Percentiles rank a stretch among this genome's conserved stretches.
These are phyloP conservation scores for Drosophila hamatofila DNA, from an alignment of 2,888 invertebrate species.

Conservation along the genomic window DNA sequence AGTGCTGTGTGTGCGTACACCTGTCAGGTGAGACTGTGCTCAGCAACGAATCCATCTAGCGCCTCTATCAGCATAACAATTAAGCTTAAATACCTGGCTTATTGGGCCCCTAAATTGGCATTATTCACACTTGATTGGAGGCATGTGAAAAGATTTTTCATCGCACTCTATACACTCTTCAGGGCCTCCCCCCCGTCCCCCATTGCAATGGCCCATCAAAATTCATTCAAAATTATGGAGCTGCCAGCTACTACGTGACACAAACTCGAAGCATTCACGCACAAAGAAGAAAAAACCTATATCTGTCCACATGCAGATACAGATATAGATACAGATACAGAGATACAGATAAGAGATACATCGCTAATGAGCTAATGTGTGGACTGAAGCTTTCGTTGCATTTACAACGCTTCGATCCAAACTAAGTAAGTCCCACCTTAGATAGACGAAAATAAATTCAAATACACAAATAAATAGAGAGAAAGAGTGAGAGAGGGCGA, in stretches of 20 bases:
- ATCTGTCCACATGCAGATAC: constrained; percentile 15
- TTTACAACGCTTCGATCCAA: constrained; percentile 35
- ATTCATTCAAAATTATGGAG: constrained; percentile 68
- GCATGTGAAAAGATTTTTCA: constrained; percentile 66
- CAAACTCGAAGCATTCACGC: constrained; percentile 33
- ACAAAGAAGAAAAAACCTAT: constrained; percentile 8
- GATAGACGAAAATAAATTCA: constrained; percentile 63
- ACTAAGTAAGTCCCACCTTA: constrained; percentile 50
- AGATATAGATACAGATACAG: constrained; percentile 20
- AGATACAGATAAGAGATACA: constrained; percentile 15
- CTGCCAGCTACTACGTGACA: constrained; percentile 62
- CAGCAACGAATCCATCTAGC: constrained; percentile 73
- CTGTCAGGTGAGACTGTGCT: constrained; percentile 73
- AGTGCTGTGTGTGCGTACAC: constrained; percentile 56
- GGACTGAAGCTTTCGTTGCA: constrained; percentile 57
- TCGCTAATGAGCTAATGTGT: constrained; percentile 14
- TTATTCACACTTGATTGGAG: constrained; percentile 79
- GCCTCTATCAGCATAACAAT: constrained; percentile 81
- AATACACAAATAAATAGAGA: constrained; percentile 70
- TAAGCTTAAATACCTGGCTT: constrained; percentile 72
- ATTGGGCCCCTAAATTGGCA: constrained; percentile 69
- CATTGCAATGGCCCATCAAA: constrained; percentile 44
- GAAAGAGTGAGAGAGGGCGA: constrained; percentile 38
- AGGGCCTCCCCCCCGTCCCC: background rate
- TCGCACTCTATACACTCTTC: constrained; percentile 14